Base-by-base conservation (phyloP, 2,888 invertebrate species). In the Hyalella azteca region DNA sequence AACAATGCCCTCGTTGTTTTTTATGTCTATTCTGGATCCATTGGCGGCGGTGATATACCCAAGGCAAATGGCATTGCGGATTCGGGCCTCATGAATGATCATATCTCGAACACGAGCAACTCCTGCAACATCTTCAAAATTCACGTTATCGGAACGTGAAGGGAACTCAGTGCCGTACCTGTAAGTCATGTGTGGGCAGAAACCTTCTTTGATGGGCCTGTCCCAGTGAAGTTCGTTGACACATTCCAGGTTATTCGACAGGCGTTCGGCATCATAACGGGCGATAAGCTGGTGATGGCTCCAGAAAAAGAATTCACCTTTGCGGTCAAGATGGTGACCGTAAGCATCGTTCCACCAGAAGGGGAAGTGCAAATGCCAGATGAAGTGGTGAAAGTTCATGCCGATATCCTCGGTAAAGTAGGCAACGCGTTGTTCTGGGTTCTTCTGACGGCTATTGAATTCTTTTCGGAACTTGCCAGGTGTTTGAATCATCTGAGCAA, bases 331-430 rank as follows among this genome's bases (percentile, higher is more conserved):
- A 4, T 79, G 36, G 39, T 81, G 45, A 49, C 83, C 79, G 19
- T 79, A 81, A 5, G 29, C 15, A 19, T 81, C 81, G 1, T 82
- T 29, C 81, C 81, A 83, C 83, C 83, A 83, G 81, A 83, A 83
- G 40, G 81, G 83, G 78, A 78, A 83, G 29, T 83, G 79, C 81
- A 83, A 75, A 39, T 81, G 83, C 83, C 83, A 83, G 19, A 73
- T 73, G 19, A 83, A 91, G 89, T 93, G 93, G 86, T 90, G 91
- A 0, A 90, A 86, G 87, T 92, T 93, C 77, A 93, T 88, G 79
- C 90, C 91, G 79, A 92, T 88, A 87, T 94, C 94, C 86, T 94
- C 92, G 26, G 92, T 92, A 88, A 92, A 92, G 88, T 93, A 93
- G 60, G 91, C 89, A 79, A 93, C 85, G 81, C 89, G 90, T 79